Base-by-base conservation (phyloP, 2,797 vertebrate genomes). In the Takifugu ocellatus region DNA sequence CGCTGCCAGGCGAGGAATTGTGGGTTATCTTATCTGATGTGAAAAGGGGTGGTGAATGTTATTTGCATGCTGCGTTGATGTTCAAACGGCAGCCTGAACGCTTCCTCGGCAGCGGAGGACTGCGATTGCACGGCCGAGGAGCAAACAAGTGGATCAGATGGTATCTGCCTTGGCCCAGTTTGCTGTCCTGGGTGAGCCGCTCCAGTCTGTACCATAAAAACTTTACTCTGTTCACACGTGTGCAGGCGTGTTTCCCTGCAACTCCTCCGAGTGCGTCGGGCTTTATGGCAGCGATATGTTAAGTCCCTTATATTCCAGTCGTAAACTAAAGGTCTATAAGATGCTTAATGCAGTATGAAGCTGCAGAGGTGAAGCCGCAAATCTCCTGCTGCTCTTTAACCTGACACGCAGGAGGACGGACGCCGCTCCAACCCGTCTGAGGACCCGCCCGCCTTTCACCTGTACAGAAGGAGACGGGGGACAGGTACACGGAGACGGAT, bases 61-160 rank as follows among this genome's bases (percentile, higher is more conserved):
- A 87, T 87, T 88, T 85, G 84, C 88, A 85, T 85, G 88, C 85
- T 77, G 83, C 83, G 74, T 81, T 82, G 85, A 84, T 84, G 87
- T 86, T 85, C 75, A 82, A 85, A 86, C 67, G 83, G 78, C 78
- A 77, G 78, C 77, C 78, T 83, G 79, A 89, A 84, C 81, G 85
- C 85, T 83, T 84, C 81, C 83, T 86, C 82, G 75, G 83, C 81
- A 70, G 65, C 66, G 66, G 73, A 59, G 25, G 70, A 65, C 69
- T 80, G 70, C 74, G 83, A 87, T 86, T 82, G 83, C 84, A 82
- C 67, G 77, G 59, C 69, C 79, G 78, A 71, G 61, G 61, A 84
- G 85, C 84, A 90, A 89, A 90, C 86, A 89, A 84, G 80, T 85
- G 82, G 82, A 85, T 83, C 83, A 83, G 87, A 89, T 89, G 77